Evolutionary conservation across 2,888 invertebrate genomes (phyloP), one percentile per base, ranked within the genome.

Genomic region (Drosophila bunnanda): DNA sequence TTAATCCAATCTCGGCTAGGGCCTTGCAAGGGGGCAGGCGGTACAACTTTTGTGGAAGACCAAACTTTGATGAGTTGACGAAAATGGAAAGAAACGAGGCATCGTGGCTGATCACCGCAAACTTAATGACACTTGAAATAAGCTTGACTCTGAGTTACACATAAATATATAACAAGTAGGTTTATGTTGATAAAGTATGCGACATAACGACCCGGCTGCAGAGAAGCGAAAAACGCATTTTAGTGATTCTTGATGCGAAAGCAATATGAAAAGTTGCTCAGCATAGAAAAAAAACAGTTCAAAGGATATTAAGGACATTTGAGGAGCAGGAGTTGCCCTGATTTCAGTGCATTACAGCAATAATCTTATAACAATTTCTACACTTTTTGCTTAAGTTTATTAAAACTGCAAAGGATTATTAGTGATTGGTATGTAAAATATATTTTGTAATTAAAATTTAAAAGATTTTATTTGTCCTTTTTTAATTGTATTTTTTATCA

Each of bases 241-340:
- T 82, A 86, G 81, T 84, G 88, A 81, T 86, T 86, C 88, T 88
- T 88, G 86, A 88, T 86, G 87, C 76, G 79, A 83, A 85, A 89
- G 85, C 85, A 82, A 89, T 88, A 83, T 78, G 74, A 77, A 83
- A 88, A 87, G 80, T 88, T 88, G 77, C 69, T 9, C n/a, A 66
- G 56, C 74, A 50, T 70, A 77, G 78, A 60, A 53, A 78, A 76
- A 82, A 79, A 25, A 4, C 25, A 64, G 72, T 84, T 83, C 43
- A 75, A 76, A 78, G 67, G 75, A 80, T 78, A 77, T 34, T 9
- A 72, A 72, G 69, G 64, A 71, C 75, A 77, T 44, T 44, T 25
- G 67, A 61, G 22, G 12, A 44, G 46, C 32, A n/a, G 9, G 5
- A 6, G 17, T 6, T 53, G 15, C 0, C 15, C 10, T 30, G 20